A percentile compares a stretch with the other conserved stretches of the same genome.
Conservation (phyloP, 2,113 vertebrate species). For the Regulus satrapa region DNA sequence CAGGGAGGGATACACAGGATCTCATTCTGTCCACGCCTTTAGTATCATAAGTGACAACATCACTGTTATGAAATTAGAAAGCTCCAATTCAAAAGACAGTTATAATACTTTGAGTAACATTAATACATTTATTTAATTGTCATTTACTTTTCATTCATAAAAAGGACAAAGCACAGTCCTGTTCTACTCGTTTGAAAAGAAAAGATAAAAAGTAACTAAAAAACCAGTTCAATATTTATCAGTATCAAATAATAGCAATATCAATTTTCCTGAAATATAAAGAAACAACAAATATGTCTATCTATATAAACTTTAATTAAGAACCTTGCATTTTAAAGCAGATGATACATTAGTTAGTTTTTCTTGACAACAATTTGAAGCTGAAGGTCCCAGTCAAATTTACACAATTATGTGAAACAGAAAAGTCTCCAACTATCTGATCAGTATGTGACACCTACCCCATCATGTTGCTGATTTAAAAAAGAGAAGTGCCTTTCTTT, state of each 20-base stretch:
- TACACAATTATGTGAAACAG: constrained; percentile 63
- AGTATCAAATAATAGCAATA: constrained; percentile 80
- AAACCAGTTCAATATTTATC: constrained; percentile 73
- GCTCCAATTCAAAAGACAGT: constrained; percentile 70
- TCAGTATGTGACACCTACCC: constrained; percentile 66
- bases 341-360: constrained; percentile 72
- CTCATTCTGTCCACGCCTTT: neutral
- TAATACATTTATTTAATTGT: constrained; percentile 83
- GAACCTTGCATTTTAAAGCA: constrained; percentile 75
- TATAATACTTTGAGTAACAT: constrained; percentile 73
- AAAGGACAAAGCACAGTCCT: constrained; percentile 79
- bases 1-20: neutral
- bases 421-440: constrained; percentile 66
- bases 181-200: constrained; percentile 76
- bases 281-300: constrained; percentile 81
- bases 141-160: constrained; percentile 80
- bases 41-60: neutral
- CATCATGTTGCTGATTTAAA: constrained; percentile 61
- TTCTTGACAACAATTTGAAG: constrained; percentile 68
- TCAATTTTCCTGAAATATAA: constrained; percentile 77
- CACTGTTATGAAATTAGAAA: constrained; percentile 11
- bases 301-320: constrained; percentile 85
- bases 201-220: constrained; percentile 80
- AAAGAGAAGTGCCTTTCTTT: constrained; percentile 57
- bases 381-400: constrained; percentile 77